Evolutionary conservation across 1,140 invertebrate genomes (phyloP).

Genomic region (Trichogramma pretiosum): DNA sequence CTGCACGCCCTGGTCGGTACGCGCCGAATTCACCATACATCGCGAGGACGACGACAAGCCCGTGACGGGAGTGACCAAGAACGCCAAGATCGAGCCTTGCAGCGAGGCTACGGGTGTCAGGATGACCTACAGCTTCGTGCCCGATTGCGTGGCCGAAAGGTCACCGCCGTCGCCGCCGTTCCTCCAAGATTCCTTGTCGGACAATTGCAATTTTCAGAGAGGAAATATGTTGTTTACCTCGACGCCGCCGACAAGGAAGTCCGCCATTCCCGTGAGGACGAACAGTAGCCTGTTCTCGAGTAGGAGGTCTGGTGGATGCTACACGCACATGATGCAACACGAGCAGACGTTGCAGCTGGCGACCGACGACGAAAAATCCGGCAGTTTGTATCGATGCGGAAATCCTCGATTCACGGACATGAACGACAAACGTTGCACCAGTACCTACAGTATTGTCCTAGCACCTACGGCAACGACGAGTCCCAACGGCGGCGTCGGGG

Average conservation of each 20-base stretch:
- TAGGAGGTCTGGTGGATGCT: constrained; percentile 13
- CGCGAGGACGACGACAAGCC: constrained; percentile 26
- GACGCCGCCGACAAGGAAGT: constrained; percentile 36
- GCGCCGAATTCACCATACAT: constrained; percentile 52
- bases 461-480: constrained; percentile 24
- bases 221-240: constrained; percentile 51
- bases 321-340: not conserved
- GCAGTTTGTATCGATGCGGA: constrained; percentile 48
- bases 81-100: constrained; percentile 18
- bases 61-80: constrained; percentile 20
- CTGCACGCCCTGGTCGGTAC: constrained; percentile 50
- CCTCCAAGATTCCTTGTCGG: constrained; percentile 3
- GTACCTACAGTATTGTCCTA: constrained; percentile 61
- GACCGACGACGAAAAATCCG: constrained; percentile 25
- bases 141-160: no score
- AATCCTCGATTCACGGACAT: constrained; percentile 35
- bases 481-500: not conserved
- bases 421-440: constrained; percentile 48
- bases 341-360: constrained; percentile 9
- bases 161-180: not conserved
- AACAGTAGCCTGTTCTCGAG: constrained; percentile 28
- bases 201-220: constrained; percentile 40
- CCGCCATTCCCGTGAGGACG: constrained; percentile 10
- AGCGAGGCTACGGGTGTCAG: constrained; percentile 39
- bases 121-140: constrained; percentile 47